phyloP scores from a whole-genome alignment of 2,797 vertebrate species.

The Platalea minor region DNA sequence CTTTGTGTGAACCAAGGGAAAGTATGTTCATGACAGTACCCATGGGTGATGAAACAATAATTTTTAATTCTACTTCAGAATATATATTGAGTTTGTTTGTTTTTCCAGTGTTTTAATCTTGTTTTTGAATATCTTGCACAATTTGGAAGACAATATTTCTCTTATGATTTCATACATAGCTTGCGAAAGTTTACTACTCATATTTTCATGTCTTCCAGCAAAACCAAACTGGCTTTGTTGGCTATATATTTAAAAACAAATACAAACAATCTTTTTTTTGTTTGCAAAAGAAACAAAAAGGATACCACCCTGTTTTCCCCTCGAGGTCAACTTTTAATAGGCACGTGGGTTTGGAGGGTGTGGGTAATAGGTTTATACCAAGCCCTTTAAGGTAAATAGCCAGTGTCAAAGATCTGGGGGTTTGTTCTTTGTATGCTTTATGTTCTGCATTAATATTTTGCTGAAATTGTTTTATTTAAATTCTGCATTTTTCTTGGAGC shows the following conservation, averaged over 20 bases:
- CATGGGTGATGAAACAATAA: neutral
- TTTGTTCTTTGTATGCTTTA: neutral
- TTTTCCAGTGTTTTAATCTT: neutral
- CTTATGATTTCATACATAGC: neutral
- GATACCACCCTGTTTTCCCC: neutral
- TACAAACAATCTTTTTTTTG: neutral
- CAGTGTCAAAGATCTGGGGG: neutral
- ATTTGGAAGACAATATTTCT: neutral
- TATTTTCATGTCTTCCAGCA: conserved; percentile 38
- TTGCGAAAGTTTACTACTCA: neutral
- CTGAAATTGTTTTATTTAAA: neutral
- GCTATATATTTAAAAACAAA: neutral
- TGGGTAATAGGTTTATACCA: conserved; percentile 2
- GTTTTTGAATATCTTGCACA: neutral
- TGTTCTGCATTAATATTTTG: neutral
- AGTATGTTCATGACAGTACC: neutral
- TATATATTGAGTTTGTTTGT: neutral
- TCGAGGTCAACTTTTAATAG: conserved; percentile 20
- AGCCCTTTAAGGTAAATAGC: neutral
- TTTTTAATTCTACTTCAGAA: neutral
- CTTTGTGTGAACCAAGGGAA: neutral
- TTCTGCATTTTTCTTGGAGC: neutral
- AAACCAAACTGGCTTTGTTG: conserved; percentile 30
- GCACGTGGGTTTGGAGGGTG: conserved; percentile 16
- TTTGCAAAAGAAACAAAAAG: neutral